phyloP scores from a whole-genome alignment of 2,113 vertebrate genomes.

The Aphyosemion australe region DNA sequence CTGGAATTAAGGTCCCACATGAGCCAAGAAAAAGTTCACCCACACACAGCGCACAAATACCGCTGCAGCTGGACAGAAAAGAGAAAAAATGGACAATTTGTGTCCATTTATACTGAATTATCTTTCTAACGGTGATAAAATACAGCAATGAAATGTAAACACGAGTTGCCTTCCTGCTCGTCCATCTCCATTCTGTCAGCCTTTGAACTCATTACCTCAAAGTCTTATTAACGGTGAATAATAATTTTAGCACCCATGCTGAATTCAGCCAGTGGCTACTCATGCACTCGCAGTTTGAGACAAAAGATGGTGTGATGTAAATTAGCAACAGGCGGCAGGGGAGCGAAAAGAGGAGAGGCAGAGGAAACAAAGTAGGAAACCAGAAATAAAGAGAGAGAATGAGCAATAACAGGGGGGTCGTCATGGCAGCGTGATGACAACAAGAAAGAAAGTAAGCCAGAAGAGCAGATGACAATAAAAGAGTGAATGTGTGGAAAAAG shows the following conservation, averaged over 20 bases:
- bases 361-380: slow-evolving; percentile 18
- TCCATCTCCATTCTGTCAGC: slow-evolving; percentile 20
- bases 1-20: slow-evolving; percentile 54
- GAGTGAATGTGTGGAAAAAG: slow-evolving; percentile 15
- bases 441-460: slow-evolving; percentile 11
- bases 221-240: slow-evolving; percentile 55
- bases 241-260: slow-evolving; percentile 53
- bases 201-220: slow-evolving; percentile 48
- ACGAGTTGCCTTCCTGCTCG: slow-evolving; percentile 11
- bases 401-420: slow-evolving; percentile 26
- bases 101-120: slow-evolving; percentile 33
- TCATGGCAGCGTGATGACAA: slow-evolving; percentile 34
- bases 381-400: slow-evolving; percentile 1
- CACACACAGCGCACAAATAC: slow-evolving; percentile 15
- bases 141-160: slow-evolving; percentile 27
- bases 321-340: slow-evolving; percentile 24
- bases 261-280: slow-evolving; percentile 50
- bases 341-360: slow-evolving; percentile 2
- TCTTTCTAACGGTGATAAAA: slow-evolving; percentile 42
- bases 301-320: slow-evolving; percentile 48
- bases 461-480: slow-evolving; percentile 17
- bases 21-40: slow-evolving; percentile 10
- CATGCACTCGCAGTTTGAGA: slow-evolving; percentile 43
- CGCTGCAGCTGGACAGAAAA: slow-evolving; percentile 22
- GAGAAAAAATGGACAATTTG: slow-evolving; percentile 7